Conservation (phyloP, 2,797 vertebrate species). For the Lutjanus campechanus region DNA sequence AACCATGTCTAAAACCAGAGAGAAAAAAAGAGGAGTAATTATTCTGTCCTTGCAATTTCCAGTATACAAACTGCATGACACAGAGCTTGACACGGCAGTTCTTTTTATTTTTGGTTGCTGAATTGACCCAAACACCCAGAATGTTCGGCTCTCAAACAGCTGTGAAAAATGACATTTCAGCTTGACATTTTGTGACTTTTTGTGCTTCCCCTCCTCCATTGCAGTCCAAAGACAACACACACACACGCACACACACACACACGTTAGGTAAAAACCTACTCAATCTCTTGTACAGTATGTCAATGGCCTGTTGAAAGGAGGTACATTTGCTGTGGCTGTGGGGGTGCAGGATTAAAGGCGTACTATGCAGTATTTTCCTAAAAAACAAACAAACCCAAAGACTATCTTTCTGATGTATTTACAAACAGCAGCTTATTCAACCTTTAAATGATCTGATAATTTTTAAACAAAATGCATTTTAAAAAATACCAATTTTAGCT, state of each 20-base stretch:
- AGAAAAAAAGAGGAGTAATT: not conserved
- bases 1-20: not conserved
- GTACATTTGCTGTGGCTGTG: not conserved
- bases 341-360: too few relatives aligned
- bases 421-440: too few relatives aligned
- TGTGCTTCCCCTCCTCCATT: conserved; percentile 1
- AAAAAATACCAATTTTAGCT: too few relatives aligned
- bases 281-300: not conserved
- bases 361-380: too few relatives aligned
- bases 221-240: not conserved
- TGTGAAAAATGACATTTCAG: conserved; percentile 66
- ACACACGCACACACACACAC: not conserved
- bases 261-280: not conserved
- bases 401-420: too few relatives aligned
- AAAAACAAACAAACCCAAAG: too few relatives aligned
- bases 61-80: not conserved
- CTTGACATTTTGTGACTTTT: conserved; percentile 70
- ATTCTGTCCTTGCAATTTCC: not conserved
- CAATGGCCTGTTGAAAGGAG: not conserved
- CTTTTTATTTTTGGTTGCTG: not conserved
- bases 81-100: conserved; percentile 9
- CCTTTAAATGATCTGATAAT: too few relatives aligned
- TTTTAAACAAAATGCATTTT: too few relatives aligned
- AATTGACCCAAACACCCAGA: conserved; percentile 28
- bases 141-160: conserved; percentile 34